Evolutionary conservation across 1,140 invertebrate species (phyloP), one percentile per base, ranked within the genome.

Genomic region (Triops longicaudatus): DNA sequence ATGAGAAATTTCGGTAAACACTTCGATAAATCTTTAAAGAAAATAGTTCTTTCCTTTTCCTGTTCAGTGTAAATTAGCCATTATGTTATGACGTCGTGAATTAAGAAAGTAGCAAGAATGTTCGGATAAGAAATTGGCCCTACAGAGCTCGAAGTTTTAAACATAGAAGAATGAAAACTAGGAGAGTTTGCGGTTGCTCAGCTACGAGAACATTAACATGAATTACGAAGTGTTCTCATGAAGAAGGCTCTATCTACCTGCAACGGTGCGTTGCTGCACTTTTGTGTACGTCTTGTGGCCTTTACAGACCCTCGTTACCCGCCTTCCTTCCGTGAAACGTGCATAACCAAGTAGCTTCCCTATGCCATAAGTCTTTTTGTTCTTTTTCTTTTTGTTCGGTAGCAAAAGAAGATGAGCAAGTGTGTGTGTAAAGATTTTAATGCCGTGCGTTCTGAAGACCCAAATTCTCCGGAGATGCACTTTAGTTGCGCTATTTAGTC

Each of bases 281-380:
- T n/a, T 63, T 63, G 22, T 37, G 31, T 22, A 3, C 50, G 50
- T 63, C 50, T 4, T 63, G 10, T 63, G 50, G 31, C 31, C 31
- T 37, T 37, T 37, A 37, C 2, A 37, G 31, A 7, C 31, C 50
- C 22, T 11, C 50, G 14, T 63, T 63, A 14, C 50, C 50, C 50
- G 50, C 50, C 50, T 63, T 63, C 50, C 50, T 63, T 63, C 50
- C 50, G 50, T 22, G 50, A 63, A 22, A 22, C 50, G 14, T 63
- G 50, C 50, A 63, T 63, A 63, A 63, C 50, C 50, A 63, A 63
- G 50, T 63, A 63, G n/a, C 50, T 63, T 63, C 50, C 22, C 50
- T 63, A 17, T 75, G 72, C n/a, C 17, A 76, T 31, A 17, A 11
- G 6, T 74, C 71, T 76, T 77, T 77, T 76, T 42, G 5, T 75